Percentiles rank a stretch among this genome's conserved stretches.
phyloP scores from a whole-genome alignment of 2,888 invertebrate genomes.

The Luperina nickerlii region DNA sequence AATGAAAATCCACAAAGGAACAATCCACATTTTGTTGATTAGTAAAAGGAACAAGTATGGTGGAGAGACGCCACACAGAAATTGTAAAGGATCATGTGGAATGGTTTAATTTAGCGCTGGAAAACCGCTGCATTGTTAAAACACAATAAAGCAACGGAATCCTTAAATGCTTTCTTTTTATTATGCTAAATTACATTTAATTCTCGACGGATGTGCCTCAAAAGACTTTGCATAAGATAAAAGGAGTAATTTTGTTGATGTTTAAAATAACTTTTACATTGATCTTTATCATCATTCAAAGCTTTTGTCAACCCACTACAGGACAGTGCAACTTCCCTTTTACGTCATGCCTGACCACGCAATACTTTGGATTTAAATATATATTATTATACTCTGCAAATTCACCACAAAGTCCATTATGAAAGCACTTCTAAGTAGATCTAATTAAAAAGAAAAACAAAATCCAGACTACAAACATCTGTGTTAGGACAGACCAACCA shows the following conservation, averaged over 20 bases:
- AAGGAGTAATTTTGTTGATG: not conserved
- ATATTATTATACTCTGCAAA: not conserved
- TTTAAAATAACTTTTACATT: not conserved
- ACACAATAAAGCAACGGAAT: not conserved
- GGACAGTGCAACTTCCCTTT: not conserved
- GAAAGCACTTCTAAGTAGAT: conserved; percentile 14
- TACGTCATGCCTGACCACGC: no score
- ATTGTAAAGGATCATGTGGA: conserved; percentile 67
- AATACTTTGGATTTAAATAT: not conserved
- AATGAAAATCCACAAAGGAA: conserved; percentile 80
- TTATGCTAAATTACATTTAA: not conserved
- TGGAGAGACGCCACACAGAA: conserved; percentile 70
- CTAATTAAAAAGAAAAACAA: conserved; percentile 20
- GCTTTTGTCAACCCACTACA: not conserved
- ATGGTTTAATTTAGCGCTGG: conserved; percentile 1
- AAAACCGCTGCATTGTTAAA: not conserved
- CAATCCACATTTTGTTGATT: conserved; percentile 83
- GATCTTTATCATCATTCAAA: not conserved
- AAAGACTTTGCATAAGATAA: not conserved
- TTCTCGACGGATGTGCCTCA: no score
- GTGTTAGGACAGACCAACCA: conserved; percentile 35
- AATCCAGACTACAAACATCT: conserved; percentile 31
- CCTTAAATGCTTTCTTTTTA: not conserved
- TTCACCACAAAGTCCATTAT: not conserved
- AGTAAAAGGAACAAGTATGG: conserved; percentile 78